A percentile compares a stretch with the other conserved stretches of the same genome.
phyloP scores from a whole-genome alignment of 2,113 vertebrate species.

The Ptychochromis oligacanthus region DNA sequence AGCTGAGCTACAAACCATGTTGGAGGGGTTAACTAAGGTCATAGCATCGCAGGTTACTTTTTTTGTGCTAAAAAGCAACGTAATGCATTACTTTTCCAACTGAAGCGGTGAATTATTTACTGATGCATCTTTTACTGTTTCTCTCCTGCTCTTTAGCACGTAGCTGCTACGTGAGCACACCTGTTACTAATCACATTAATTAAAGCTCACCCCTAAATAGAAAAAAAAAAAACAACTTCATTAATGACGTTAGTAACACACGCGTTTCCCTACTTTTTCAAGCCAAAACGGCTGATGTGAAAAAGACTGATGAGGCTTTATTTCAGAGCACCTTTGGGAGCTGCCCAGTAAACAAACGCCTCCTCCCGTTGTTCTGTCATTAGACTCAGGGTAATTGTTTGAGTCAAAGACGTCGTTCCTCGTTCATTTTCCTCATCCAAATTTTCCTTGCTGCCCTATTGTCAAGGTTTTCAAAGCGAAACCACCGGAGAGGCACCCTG shows the following conservation, averaged over 20 bases:
- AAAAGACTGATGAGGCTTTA: too few relatives aligned
- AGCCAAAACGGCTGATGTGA: neutral
- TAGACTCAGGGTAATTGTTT: neutral
- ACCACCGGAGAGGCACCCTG: conserved; percentile 6
- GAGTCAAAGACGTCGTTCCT: neutral
- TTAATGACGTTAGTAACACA: neutral
- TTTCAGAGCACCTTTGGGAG: neutral
- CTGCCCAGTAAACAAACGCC: neutral
- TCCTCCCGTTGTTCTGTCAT: neutral
- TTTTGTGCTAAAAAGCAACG: neutral
- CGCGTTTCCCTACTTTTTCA: neutral
- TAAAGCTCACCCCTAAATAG: too few relatives aligned
- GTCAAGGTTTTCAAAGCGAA: conserved; percentile 25
- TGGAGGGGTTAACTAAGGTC: too few relatives aligned
- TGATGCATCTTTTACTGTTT: too few relatives aligned
- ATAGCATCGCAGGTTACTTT: neutral
- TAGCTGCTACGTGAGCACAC: too few relatives aligned
- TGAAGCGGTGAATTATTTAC: neutral
- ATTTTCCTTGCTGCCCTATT: conserved; percentile 18
- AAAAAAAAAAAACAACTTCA: too few relatives aligned
- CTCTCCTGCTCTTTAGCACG: too few relatives aligned
- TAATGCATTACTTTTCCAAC: neutral
- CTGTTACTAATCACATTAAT: too few relatives aligned
- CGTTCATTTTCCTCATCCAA: conserved; percentile 27
- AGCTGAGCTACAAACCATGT: neutral